Evolutionary conservation across 2,113 vertebrate genomes (phyloP).

Genomic region (Pachycephala philippinensis): DNA sequence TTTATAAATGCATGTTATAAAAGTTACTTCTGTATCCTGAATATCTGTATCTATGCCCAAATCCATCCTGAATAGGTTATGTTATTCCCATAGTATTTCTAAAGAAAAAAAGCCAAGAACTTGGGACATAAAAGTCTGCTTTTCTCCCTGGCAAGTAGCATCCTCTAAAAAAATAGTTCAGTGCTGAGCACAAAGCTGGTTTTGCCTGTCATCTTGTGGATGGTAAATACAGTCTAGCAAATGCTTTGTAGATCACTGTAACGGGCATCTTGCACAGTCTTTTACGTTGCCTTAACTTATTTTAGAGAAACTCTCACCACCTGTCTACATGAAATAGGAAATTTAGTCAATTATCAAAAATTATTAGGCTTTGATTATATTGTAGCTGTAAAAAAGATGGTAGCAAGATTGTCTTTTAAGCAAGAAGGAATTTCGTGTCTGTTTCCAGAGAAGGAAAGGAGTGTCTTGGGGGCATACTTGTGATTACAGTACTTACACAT

Average conservation of each 20-base stretch:
- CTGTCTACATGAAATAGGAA: neutral
- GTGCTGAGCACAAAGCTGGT: neutral
- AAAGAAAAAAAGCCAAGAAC: neutral
- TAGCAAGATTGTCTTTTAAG: neutral
- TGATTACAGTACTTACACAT: neutral
- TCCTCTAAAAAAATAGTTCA: neutral
- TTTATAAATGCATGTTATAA: neutral
- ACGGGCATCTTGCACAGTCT: neutral
- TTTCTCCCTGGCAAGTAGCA: neutral
- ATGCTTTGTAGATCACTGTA: neutral
- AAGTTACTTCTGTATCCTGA: neutral
- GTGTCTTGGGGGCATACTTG: neutral
- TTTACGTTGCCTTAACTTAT: neutral
- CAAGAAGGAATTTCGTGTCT: rapidly evolving
- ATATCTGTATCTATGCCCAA: neutral
- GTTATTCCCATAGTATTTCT: neutral
- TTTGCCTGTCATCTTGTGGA: neutral
- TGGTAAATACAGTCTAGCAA: neutral
- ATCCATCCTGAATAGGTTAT: neutral
- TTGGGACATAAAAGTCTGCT: neutral
- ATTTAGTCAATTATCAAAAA: neutral
- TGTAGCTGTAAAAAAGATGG: neutral
- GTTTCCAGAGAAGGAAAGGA: neutral
- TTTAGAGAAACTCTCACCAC: neutral
- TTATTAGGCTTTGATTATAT: neutral